Conservation (phyloP, 2,797 vertebrate species). For the Taenioides sp. region DNA sequence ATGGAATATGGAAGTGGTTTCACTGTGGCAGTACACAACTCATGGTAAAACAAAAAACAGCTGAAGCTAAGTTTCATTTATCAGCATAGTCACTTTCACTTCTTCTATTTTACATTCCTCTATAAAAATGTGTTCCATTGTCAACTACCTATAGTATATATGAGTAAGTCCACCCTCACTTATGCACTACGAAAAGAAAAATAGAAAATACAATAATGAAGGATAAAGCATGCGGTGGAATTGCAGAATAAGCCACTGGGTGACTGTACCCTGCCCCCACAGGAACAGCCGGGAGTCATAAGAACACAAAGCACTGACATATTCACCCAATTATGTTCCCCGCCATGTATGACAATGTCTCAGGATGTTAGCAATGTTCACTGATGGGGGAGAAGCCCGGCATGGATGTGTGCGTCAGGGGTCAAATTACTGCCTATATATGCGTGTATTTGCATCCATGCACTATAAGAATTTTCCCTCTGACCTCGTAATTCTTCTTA, state of each 20-base stretch:
- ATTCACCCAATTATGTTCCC: conserved; percentile 77
- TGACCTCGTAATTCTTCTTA: not conserved
- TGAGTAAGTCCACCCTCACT: conserved; percentile 18
- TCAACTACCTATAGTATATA: conserved; percentile 3
- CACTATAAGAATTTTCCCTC: conserved; percentile 42
- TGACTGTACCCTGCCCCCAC: conserved; percentile 61
- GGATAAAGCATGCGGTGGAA: conserved; percentile 30
- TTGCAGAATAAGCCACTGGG: conserved; percentile 44
- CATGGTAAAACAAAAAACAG: conserved; percentile 51
- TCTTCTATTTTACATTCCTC: conserved; percentile 33
- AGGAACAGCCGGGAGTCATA: conserved; percentile 69
- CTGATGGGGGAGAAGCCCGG: conserved; percentile 44
- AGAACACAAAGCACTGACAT: conserved; percentile 77
- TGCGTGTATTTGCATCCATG: conserved; percentile 43
- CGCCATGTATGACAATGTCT: conserved; percentile 71
- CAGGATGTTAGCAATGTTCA: conserved; percentile 73
- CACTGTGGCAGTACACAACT: conserved; percentile 43
- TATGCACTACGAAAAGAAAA: conserved; percentile 23
- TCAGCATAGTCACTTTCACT: conserved; percentile 47
- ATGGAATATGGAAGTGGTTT: conserved; percentile 50
- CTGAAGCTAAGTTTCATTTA: conserved; percentile 52
- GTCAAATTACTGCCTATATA: conserved; percentile 32
- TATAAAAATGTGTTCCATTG: not conserved
- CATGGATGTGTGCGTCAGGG: conserved; percentile 30
- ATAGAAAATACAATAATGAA: conserved; percentile 30